Conservation (phyloP, 2,113 vertebrate genomes). For the Pelmatolapia mariae region DNA sequence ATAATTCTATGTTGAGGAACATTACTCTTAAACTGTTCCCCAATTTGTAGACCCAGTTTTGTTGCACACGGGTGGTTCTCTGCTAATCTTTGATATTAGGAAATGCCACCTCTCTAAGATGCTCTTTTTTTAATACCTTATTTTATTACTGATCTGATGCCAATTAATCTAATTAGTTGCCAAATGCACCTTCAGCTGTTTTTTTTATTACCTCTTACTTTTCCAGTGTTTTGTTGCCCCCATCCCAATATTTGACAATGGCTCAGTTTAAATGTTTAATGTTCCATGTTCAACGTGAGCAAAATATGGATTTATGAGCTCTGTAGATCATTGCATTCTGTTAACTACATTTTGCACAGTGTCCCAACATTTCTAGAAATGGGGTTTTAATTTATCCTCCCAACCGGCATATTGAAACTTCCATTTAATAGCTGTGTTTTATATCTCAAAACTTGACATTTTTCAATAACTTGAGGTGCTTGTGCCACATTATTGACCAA, state of each 20-base stretch:
- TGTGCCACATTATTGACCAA: background rate
- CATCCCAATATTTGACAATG: background rate
- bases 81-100: background rate
- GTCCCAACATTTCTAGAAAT: background rate
- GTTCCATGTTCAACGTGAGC: fast-evolving
- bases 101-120: background rate
- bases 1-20: background rate
- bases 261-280: background rate
- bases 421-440: background rate
- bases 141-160: background rate
- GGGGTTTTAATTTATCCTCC: background rate
- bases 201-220: background rate
- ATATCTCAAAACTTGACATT: background rate
- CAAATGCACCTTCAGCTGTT: background rate
- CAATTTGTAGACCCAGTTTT: background rate
- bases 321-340: background rate
- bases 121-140: background rate
- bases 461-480: background rate
- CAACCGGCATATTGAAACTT: background rate
- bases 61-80: background rate
- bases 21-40: background rate
- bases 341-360: background rate
- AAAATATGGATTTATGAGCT: background rate
- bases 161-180: background rate
- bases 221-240: background rate